These are phyloP conservation scores for Coregonus ussuriensis DNA, from an alignment of 2,797 vertebrate species.

Conservation along the genomic window DNA sequence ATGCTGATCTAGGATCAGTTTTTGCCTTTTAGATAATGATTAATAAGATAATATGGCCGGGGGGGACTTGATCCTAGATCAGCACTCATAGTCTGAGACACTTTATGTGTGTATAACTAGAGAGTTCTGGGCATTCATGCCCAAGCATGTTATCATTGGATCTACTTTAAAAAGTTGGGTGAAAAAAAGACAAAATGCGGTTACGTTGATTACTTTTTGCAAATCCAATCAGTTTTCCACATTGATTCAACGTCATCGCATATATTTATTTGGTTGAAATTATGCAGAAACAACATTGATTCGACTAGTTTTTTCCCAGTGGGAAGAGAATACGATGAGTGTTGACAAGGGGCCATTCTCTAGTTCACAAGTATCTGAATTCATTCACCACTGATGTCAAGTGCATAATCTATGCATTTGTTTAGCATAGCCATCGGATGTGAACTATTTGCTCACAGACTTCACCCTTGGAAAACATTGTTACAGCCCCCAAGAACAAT, in stretches of 20 bases:
- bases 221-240: no score
- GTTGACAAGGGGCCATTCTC: constrained; percentile 10
- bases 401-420: constrained; percentile 58
- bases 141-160: no score
- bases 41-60: background rate
- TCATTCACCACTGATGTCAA: constrained; percentile 63
- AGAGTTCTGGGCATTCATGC: no score
- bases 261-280: constrained; percentile 2
- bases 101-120: no score
- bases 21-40: background rate
- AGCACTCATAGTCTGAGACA: background rate
- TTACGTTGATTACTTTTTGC: no score
- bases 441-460: constrained; percentile 41
- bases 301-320: no score
- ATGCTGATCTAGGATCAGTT: no score
- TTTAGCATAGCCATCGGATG: constrained; percentile 51
- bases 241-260: constrained; percentile 57
- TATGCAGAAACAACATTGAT: no score
- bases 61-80: background rate
- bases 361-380: constrained; percentile 26
- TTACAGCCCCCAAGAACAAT: constrained; percentile 55
- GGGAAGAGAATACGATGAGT: constrained; percentile 46
- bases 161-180: no score
- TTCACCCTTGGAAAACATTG: constrained; percentile 54
- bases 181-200: no score